Conservation (phyloP, 2,888 invertebrate genomes). For the Sphaeridia pumilis region DNA sequence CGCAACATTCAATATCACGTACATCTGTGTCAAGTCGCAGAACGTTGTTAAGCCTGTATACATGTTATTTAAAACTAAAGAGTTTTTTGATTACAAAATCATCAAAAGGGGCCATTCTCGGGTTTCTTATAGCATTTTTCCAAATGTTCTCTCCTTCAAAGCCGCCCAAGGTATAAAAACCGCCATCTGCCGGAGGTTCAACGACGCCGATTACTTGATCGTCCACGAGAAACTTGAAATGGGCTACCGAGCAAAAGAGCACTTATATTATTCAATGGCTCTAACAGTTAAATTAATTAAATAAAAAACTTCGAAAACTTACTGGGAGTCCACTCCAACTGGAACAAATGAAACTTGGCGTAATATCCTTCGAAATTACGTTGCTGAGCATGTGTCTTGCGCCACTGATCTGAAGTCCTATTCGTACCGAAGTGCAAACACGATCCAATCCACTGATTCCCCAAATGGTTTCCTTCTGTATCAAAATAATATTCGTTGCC, state of each 20-base stretch:
- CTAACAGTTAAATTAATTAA: background rate
- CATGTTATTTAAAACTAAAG: background rate
- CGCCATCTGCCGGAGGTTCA: slow-evolving; percentile 22
- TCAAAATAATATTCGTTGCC: slow-evolving; percentile 49
- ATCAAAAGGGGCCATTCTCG: slow-evolving; percentile 36
- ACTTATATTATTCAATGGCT: background rate
- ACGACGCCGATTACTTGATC: slow-evolving; percentile 21
- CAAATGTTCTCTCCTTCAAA: slow-evolving; percentile 33
- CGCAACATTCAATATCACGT: slow-evolving; percentile 6
- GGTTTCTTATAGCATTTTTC: slow-evolving; percentile 27
- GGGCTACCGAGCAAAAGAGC: background rate
- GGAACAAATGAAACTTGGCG: slow-evolving; percentile 36
- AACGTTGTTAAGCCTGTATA: background rate
- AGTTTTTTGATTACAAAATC: slow-evolving; percentile 17
- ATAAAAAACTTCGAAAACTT: no score
- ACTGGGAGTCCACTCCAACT: slow-evolving; percentile 36
- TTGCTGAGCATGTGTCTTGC: slow-evolving; percentile 36
- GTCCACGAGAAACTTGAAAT: slow-evolving; percentile 10
- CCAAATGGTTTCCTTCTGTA: slow-evolving; percentile 46
- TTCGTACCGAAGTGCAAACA: slow-evolving; percentile 42
- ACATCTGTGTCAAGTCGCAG: background rate
- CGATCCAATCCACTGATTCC: slow-evolving; percentile 45
- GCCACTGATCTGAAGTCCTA: slow-evolving; percentile 34
- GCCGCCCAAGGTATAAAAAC: slow-evolving; percentile 24
- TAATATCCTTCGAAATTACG: slow-evolving; percentile 26